These are phyloP conservation scores for Gonatopus flavifemur DNA, from an alignment of 1,140 invertebrate species.

Conservation along the genomic window DNA sequence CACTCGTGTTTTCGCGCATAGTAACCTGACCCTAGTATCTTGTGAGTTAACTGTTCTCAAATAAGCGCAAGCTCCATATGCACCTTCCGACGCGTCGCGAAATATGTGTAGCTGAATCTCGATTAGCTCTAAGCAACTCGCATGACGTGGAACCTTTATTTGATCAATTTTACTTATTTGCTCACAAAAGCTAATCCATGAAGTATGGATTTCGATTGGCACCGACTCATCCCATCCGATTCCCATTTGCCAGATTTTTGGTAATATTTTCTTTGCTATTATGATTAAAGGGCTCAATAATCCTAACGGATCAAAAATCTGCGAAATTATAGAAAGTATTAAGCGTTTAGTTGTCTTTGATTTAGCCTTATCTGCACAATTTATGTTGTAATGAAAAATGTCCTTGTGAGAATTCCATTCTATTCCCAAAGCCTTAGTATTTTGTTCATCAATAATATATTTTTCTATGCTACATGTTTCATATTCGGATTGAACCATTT, in stretches of 20 bases:
- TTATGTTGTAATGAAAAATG: too few species aligned
- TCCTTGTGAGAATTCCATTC: too few species aligned
- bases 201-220: neutral
- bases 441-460: too few species aligned
- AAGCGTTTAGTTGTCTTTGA: neutral
- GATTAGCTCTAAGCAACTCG: too few species aligned
- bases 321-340: neutral
- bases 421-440: too few species aligned
- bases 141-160: too few species aligned
- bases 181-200: neutral
- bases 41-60: neutral
- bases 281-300: neutral
- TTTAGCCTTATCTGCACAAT: too few species aligned
- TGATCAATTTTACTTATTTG: neutral
- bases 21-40: conserved; percentile 8
- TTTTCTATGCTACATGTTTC: too few species aligned
- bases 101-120: conserved; percentile 33
- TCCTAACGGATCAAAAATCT: neutral
- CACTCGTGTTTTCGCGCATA: conserved; percentile 26
- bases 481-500: too few species aligned
- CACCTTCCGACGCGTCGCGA: conserved; percentile 25
- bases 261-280: neutral
- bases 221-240: neutral
- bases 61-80: conserved; percentile 32
- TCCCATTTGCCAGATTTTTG: neutral